Evolutionary conservation across 2,888 invertebrate genomes (phyloP), one percentile per base, ranked within the genome.

Genomic region (Drosophila acutilabella): DNA sequence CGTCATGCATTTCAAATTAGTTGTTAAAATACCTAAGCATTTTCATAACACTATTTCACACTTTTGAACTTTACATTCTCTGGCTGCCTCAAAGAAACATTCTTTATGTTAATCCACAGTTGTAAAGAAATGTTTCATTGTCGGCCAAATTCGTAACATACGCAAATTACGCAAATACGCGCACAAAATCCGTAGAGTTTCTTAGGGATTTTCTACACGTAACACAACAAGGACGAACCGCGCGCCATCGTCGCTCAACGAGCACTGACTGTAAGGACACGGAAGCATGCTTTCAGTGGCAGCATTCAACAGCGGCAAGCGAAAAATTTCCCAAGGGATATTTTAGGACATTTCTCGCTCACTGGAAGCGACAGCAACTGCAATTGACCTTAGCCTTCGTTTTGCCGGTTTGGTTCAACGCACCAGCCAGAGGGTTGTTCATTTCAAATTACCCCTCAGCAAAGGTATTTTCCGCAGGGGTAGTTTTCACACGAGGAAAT

Each of bases 331-430:
- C 73, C 53, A 48, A 38, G 38, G 40, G 40, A 41, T 16, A 54
- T 4, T 51, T 53, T 36, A 41, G 59, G 33, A 60, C 20, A 33
- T 51, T 60, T 60, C 48, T 30, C 64, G 79, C 85, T 80, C 79
- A 81, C 80, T 84, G 87, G 83, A 86, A 83, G 38, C 42, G 23
- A 51, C 50, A n/a, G n/a, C 48, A 64, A 79, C 60, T 88, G 86
- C 84, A 84, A 67, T 74, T 89, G 88, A 89, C 89, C 89, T 89
- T 89, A 88, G 89, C 90, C 90, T 89, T 88, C 87, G 75, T 69
- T 70, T 71, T 74, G 84, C 88, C 90, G 87, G 89, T 62, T 76
- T 76, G 62, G 88, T 87, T 88, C 80, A 84, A 79, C 72, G 83
- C 77, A 81, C 75, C 61, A 67, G 59, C 53, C 38, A 47, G 69